Percentiles rank a stretch among this genome's conserved stretches.
Evolutionary conservation across 2,888 invertebrate genomes (phyloP).

Genomic region (Anorthoa munda): DNA sequence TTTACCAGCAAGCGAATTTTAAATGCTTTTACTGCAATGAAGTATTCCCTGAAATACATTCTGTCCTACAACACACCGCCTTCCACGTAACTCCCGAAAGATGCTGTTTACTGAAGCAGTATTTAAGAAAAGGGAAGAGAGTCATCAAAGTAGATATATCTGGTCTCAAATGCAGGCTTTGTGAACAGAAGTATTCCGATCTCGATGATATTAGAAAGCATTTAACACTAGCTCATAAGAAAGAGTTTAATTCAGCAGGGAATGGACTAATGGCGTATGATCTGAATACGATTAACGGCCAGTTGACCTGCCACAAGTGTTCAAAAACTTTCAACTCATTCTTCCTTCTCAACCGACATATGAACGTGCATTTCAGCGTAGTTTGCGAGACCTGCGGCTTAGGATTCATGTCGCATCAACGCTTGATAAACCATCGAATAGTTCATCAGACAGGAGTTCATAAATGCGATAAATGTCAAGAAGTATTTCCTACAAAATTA

Average conservation of each 20-base stretch:
- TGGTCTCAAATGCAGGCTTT: constrained; percentile 82
- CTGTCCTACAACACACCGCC: constrained; percentile 79
- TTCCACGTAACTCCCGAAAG: constrained; percentile 80
- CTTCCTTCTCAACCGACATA: constrained; percentile 85
- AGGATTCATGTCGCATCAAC: constrained; percentile 86
- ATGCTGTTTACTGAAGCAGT: constrained; percentile 79
- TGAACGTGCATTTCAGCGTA: constrained; percentile 87
- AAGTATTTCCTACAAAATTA: constrained; percentile 83
- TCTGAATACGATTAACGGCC: constrained; percentile 78
- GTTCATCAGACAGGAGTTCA: constrained; percentile 85
- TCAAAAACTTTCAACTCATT: constrained; percentile 85
- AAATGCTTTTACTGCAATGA: constrained; percentile 88
- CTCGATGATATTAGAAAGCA: constrained; percentile 84
- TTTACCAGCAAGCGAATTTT: constrained; percentile 87
- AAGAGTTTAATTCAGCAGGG: constrained; percentile 85
- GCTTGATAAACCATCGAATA: constrained; percentile 83
- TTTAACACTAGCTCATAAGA: constrained; percentile 78
- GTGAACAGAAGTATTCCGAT: constrained; percentile 83
- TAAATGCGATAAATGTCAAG: constrained; percentile 84
- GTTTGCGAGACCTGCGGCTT: constrained; percentile 88
- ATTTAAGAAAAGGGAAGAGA: constrained; percentile 84
- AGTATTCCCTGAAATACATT: constrained; percentile 84
- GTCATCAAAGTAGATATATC: constrained; percentile 88
- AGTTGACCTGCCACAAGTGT: constrained; percentile 84
- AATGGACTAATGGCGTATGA: constrained; percentile 87